phyloP scores from a whole-genome alignment of 2,113 vertebrate species.

The Zootoca vivipara region DNA sequence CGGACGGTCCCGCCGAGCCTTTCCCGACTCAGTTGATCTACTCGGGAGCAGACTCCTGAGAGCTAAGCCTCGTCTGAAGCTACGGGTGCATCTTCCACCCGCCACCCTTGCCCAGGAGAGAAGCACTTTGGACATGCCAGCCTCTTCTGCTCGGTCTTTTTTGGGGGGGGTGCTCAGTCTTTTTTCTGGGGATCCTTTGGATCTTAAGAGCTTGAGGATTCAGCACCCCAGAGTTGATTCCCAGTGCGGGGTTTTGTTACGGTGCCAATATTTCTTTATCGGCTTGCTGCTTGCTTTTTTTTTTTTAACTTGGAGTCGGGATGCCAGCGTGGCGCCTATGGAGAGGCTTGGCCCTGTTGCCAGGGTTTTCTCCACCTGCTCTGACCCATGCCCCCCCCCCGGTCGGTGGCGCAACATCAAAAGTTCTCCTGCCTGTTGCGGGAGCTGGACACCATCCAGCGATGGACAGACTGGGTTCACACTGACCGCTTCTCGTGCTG shows the following conservation, averaged over 20 bases:
- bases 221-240: not conserved
- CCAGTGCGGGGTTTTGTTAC: not conserved
- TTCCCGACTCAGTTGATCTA: conserved; percentile 29
- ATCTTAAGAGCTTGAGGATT: not conserved
- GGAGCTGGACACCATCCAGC: not conserved
- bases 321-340: too few species aligned
- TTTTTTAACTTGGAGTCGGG: not conserved
- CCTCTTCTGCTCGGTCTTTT: not conserved
- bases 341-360: too few species aligned
- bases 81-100: not conserved
- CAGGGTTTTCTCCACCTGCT: too few species aligned
- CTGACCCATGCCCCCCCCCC: too few species aligned
- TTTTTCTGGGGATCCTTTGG: not conserved
- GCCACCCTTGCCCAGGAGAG: not conserved
- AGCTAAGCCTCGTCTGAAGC: not conserved
- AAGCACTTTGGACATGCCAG: not conserved
- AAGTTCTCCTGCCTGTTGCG: not conserved
- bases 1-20: not conserved
- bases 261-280: conserved; percentile 2
- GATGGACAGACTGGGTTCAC: not conserved
- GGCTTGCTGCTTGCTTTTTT: not conserved
- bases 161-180: not conserved
- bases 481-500: not conserved
- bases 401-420: too few species aligned
- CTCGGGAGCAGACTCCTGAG: conserved; percentile 13